Evolutionary conservation across 1,140 invertebrate genomes (phyloP).

Genomic region (Heliothis virescens): DNA sequence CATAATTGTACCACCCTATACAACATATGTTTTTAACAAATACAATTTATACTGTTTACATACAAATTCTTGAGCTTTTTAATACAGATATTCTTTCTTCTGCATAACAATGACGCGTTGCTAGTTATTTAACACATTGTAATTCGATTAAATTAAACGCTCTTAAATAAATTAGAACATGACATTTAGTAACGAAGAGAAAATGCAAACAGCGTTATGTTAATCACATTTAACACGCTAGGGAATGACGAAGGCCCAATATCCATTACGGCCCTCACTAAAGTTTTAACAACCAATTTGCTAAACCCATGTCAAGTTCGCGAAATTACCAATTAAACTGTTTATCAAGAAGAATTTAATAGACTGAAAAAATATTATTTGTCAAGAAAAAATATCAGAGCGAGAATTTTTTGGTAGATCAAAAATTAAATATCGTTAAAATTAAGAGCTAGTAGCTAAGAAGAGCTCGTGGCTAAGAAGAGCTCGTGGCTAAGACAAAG

Average conservation of each 20-base stretch:
- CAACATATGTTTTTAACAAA: too few relatives aligned
- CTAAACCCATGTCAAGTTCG: conserved; percentile 39
- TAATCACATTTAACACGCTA: conserved; percentile 27
- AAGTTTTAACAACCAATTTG: conserved; percentile 46
- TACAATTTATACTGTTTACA: too few relatives aligned
- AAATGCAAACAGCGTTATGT: conserved; percentile 9
- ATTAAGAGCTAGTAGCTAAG: too few relatives aligned
- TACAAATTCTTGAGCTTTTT: too few relatives aligned
- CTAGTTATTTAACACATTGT: too few relatives aligned
- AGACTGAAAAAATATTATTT: conserved; percentile 7
- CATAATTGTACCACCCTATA: too few relatives aligned
- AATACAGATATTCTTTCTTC: too few relatives aligned
- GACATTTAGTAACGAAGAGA: background rate
- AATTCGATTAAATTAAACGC: too few relatives aligned
- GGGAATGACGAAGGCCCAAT: conserved; percentile 17
- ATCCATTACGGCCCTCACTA: conserved; percentile 35
- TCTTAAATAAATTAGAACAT: too few relatives aligned
- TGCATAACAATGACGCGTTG: too few relatives aligned
- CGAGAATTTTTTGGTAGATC: background rate
- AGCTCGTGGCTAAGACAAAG: too few relatives aligned
- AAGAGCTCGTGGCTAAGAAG: too few relatives aligned
- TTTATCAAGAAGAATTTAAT: conserved; percentile 18
- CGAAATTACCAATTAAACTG: conserved; percentile 34
- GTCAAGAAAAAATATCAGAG: background rate
- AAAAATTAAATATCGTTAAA: background rate